Evolutionary conservation across 2,113 vertebrate species (phyloP).

Genomic region (Diadophis punctatus): DNA sequence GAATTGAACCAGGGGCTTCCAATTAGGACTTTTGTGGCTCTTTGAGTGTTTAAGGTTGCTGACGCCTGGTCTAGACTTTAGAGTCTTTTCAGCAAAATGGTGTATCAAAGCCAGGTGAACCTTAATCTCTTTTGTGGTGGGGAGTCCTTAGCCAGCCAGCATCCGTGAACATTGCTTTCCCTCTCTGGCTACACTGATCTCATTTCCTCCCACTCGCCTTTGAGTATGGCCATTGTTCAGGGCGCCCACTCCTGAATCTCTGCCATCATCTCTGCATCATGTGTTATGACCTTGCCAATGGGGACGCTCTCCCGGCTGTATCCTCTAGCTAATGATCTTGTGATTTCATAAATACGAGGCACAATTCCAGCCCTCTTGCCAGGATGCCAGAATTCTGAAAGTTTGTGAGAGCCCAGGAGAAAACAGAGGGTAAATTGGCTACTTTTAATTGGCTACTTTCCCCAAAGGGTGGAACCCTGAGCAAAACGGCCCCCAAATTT

Average conservation of each 20-base stretch:
- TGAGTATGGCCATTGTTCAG: constrained; percentile 6
- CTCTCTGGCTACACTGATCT: not conserved
- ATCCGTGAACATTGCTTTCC: not conserved
- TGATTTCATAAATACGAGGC: not conserved
- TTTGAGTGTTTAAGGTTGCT: too few relatives aligned
- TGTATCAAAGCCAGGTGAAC: not conserved
- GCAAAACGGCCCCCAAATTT: not conserved
- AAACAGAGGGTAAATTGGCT: not conserved
- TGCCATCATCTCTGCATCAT: not conserved
- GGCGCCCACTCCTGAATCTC: not conserved
- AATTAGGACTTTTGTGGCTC: too few relatives aligned
- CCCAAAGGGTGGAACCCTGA: not conserved
- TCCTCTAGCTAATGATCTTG: not conserved
- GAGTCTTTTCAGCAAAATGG: not conserved
- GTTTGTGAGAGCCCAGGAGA: not conserved
- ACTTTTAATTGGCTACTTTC: not conserved
- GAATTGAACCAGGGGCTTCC: too few relatives aligned
- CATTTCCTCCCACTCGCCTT: constrained; percentile 11
- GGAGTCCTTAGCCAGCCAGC: not conserved
- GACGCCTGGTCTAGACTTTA: too few relatives aligned
- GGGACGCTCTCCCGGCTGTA: not conserved
- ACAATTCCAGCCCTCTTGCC: not conserved
- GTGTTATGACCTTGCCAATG: not conserved
- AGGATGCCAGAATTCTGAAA: not conserved
- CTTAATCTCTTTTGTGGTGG: not conserved